A percentile compares a stretch with the other conserved stretches of the same genome.
These are phyloP conservation scores for Amphipoea oculea DNA, from an alignment of 2,888 invertebrate genomes.

Conservation along the genomic window DNA sequence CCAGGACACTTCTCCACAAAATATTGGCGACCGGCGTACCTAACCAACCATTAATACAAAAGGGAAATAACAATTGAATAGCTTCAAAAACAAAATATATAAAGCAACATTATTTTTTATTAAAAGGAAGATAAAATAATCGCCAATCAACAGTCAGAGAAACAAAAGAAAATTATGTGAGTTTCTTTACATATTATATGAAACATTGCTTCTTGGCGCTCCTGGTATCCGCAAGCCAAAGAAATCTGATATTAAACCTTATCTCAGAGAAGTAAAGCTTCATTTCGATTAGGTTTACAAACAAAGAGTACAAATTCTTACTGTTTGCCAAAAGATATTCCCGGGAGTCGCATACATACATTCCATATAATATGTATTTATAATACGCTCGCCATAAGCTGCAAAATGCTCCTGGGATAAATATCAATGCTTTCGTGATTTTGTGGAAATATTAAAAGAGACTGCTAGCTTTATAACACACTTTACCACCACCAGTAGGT, in stretches of 20 bases:
- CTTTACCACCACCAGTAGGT: neutral
- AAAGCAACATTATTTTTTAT: conserved; percentile 34
- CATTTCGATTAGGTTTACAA: conserved; percentile 44
- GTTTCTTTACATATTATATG: conserved; percentile 58
- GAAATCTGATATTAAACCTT: conserved; percentile 51
- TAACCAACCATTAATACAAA: conserved; percentile 40
- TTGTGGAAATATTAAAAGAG: conserved; percentile 50
- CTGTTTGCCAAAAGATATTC: conserved; percentile 66
- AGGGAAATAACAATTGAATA: conserved; percentile 28
- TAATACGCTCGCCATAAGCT: conserved; percentile 60
- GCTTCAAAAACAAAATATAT: conserved; percentile 28
- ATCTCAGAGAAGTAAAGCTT: conserved; percentile 36
- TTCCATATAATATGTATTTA: conserved; percentile 65
- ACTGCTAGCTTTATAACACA: conserved; percentile 1
- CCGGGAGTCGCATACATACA: conserved; percentile 60
- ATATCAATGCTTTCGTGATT: conserved; percentile 61
- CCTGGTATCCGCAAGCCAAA: conserved; percentile 29
- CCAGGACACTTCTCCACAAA: conserved; percentile 27
- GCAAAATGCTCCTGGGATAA: conserved; percentile 60
- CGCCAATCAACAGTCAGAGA: conserved; percentile 55
- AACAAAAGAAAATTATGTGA: conserved; percentile 65
- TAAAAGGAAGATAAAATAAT: conserved; percentile 52
- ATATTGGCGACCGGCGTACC: conserved; percentile 10
- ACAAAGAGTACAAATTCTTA: conserved; percentile 59
- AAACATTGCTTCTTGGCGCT: conserved; percentile 58